Evolutionary conservation across 2,113 vertebrate species (phyloP).

Genomic region (Butorides virescens): DNA sequence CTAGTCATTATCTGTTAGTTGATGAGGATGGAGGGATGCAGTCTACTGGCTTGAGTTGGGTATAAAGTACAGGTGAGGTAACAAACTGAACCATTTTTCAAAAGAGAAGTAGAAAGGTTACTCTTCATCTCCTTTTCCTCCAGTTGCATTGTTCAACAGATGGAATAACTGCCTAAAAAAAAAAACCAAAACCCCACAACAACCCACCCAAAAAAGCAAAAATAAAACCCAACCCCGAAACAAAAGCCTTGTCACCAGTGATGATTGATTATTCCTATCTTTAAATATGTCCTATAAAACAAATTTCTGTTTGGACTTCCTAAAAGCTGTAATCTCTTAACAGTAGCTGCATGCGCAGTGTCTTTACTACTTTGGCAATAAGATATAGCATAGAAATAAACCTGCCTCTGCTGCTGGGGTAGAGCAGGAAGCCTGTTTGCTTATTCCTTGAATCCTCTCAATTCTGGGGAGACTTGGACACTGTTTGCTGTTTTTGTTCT

Average conservation of each 20-base stretch:
- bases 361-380: neutral
- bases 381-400: neutral
- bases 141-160: neutral
- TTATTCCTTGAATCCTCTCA: neutral
- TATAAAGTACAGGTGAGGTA: neutral
- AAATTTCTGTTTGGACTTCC: neutral
- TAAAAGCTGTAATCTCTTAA: neutral
- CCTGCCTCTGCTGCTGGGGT: neutral
- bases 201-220: too few relatives aligned
- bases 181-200: too few relatives aligned
- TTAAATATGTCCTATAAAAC: neutral
- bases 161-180: too few relatives aligned
- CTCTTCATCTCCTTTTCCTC: neutral
- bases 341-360: neutral
- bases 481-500: neutral
- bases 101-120: neutral
- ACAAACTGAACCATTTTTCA: neutral
- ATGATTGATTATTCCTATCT: neutral
- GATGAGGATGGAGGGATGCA: neutral
- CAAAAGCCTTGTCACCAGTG: rapidly evolving
- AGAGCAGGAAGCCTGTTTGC: neutral
- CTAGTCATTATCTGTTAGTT: neutral
- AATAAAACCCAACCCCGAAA: neutral
- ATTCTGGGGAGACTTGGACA: neutral
- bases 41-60: neutral